Evolutionary conservation across 2,113 vertebrate genomes (phyloP).

Genomic region (Neodon shergylaensis): DNA sequence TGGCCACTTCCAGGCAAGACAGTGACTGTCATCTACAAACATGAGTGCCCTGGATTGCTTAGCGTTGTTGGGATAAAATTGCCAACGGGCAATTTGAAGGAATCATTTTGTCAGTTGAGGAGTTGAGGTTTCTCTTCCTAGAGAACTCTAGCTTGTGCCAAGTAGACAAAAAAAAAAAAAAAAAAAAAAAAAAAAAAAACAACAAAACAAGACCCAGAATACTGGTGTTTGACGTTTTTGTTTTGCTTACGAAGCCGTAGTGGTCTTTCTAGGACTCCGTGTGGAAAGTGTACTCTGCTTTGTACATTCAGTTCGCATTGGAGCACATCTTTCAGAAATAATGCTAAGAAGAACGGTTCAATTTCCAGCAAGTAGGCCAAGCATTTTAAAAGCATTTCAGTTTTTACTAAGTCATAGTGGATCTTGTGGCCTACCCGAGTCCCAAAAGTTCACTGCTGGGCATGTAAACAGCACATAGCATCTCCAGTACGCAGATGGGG

Average conservation of each 20-base stretch:
- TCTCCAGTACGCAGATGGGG: neutral
- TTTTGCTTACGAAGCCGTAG: neutral
- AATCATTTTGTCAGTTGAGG: neutral
- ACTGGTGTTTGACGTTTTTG: neutral
- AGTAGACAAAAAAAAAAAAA: no score
- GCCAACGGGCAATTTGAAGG: neutral
- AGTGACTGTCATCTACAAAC: neutral
- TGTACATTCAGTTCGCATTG: neutral
- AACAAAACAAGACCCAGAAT: neutral
- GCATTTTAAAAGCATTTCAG: neutral
- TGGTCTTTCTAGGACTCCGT: neutral
- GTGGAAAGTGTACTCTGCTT: neutral
- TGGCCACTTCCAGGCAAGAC: neutral
- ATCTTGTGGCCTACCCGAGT: conserved; percentile 7
- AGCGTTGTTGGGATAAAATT: no score
- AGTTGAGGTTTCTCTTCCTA: neutral
- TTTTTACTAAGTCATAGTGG: neutral
- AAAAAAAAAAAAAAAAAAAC: neutral
- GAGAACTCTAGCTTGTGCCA: neutral
- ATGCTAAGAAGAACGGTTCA: neutral
- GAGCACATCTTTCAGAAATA: neutral
- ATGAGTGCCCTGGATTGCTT: neutral
- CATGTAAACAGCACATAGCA: neutral
- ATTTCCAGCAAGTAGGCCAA: neutral
- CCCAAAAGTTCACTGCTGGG: neutral